A percentile compares a stretch with the other conserved stretches of the same genome.
Conservation (phyloP, 2,797 vertebrate genomes). For the Sebastes steindachneri region DNA sequence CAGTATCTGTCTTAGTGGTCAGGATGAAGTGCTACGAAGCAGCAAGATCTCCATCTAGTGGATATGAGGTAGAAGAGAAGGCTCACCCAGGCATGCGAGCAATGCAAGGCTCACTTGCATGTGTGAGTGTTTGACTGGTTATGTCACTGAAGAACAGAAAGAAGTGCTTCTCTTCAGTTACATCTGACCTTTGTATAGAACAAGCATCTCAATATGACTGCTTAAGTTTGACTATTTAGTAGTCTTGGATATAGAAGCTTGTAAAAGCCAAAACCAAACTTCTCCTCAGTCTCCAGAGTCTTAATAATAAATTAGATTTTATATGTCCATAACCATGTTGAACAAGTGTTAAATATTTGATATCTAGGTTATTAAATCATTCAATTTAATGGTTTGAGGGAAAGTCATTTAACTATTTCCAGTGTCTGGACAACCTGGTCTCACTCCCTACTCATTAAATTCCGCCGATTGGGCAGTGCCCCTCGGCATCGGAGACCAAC, state of each 20-base stretch:
- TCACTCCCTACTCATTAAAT: no score
- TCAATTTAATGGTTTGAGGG: background rate
- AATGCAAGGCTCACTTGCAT: background rate
- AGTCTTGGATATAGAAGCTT: background rate
- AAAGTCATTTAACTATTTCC: background rate
- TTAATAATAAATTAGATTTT: background rate
- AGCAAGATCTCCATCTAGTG: slow-evolving; percentile 76
- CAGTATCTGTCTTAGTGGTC: background rate
- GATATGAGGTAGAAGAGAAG: slow-evolving; percentile 15
- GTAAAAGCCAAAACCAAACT: background rate
- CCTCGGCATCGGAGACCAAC: no score
- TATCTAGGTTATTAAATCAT: slow-evolving; percentile 13
- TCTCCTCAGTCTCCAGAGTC: background rate
- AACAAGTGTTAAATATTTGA: slow-evolving; percentile 3
- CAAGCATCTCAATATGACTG: background rate
- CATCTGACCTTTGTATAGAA: background rate
- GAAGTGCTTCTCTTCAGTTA: background rate
- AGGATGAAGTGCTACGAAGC: slow-evolving; percentile 11
- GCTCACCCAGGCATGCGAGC: background rate
- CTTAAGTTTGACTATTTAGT: background rate
- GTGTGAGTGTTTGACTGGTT: background rate
- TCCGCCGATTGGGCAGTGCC: no score
- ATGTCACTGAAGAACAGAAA: background rate
- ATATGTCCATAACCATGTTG: background rate
- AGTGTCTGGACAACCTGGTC: background rate